Conservation (phyloP, 2,113 vertebrate species). For the Hipposideros armiger region DNA sequence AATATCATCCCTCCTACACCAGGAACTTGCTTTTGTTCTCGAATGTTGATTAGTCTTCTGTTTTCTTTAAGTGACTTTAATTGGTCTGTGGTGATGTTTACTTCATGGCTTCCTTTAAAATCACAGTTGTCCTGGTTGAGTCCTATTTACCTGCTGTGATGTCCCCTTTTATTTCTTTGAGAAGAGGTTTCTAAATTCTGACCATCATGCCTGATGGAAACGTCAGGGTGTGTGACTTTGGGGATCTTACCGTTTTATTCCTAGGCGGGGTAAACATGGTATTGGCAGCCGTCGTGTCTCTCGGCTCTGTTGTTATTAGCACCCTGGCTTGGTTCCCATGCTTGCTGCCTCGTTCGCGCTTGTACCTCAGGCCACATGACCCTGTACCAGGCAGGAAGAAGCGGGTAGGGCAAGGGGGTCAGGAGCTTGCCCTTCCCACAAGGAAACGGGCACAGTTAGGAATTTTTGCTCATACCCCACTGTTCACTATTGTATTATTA, state of each 20-base stretch:
- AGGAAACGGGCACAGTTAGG: too few species aligned
- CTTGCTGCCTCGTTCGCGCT: neutral
- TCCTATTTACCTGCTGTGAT: neutral
- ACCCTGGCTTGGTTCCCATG: accelerated
- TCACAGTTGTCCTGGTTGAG: neutral
- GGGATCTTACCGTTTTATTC: neutral
- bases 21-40: neutral
- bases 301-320: neutral
- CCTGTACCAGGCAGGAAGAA: neutral
- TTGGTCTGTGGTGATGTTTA: neutral
- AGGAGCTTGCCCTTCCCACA: neutral
- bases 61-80: neutral
- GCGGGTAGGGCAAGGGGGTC: too few species aligned
- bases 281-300: neutral
- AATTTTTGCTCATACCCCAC: neutral
- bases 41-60: neutral
- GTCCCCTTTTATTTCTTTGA: neutral
- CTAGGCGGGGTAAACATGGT: accelerated
- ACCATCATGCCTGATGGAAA: accelerated
- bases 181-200: neutral
- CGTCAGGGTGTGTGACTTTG: neutral
- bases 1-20: neutral
- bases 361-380: neutral
- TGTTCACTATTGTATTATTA: neutral
- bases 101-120: neutral